Base-by-base conservation (phyloP, 2,888 invertebrate genomes). In the Argynnis bischoffii region DNA sequence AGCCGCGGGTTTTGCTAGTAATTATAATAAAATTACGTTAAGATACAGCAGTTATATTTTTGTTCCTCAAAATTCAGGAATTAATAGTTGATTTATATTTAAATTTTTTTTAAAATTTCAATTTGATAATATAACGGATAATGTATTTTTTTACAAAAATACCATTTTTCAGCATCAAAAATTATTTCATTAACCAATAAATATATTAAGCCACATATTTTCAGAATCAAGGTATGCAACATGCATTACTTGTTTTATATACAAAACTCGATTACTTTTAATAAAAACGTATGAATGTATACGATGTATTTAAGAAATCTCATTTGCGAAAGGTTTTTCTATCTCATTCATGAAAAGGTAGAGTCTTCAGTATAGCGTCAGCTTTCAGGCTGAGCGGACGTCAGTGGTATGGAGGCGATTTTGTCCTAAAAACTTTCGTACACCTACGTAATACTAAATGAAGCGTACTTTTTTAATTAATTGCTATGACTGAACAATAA, bases 311-410 rank as follows among this genome's bases (percentile, higher is more conserved):
- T 14, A n/a, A 51, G 16, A 65, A 54, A 11, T 18, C 15, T 55
- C 65, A 21, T 5, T 46, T 6, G 16, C 11, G 13, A 11, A 15
- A 41, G 55, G 26, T 15, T 59, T 64, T 35, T 53, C 41, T 18
- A 55, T 4, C 18, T 51, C 63, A 55, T 64, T 46, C 67, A 57
- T 60, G 63, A 67, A 55, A 66, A 68, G 67, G 68, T 61, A 67
- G 64, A 61, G 56, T 67, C 66, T 84, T 85, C 87, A 89, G 90
- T 89, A 77, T 72, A 76, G 86, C 83, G 83, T 84, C 81, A 84
- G 88, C 88, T 74, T 74, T 82, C 78, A 76, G 70, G 84, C 84
- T 81, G 87, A 76, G 78, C 83, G 78, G 82, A 79, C 78, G 88
- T 81, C 72, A 51, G 51, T 54, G 50, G 63, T 21, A 72, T 70